These are phyloP conservation scores for Garra rufa DNA, from an alignment of 2,113 vertebrate genomes.

Conservation along the genomic window DNA sequence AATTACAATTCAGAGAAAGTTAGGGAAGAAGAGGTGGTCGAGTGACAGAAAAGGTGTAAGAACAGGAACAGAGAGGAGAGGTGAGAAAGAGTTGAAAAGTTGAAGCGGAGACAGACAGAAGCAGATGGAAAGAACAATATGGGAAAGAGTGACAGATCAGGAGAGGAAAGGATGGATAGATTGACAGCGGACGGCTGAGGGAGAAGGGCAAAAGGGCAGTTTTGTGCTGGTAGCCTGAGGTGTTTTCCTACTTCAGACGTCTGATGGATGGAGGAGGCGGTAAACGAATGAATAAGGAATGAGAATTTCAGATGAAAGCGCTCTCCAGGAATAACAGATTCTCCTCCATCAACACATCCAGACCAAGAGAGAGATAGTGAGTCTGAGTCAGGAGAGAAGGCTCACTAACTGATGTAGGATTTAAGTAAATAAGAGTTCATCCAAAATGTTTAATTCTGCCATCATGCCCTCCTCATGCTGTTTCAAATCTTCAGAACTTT, in stretches of 20 bases:
- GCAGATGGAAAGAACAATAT: conserved; percentile 30
- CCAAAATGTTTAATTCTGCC: neutral
- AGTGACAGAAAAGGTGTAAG: conserved; percentile 26
- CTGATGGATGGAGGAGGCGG: conserved; percentile 70
- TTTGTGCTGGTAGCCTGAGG: conserved; percentile 66
- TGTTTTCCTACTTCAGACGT: conserved; percentile 71
- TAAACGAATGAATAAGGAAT: conserved; percentile 77
- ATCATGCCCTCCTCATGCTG: neutral
- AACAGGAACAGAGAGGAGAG: conserved; percentile 33
- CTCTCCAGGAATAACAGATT: conserved; percentile 67
- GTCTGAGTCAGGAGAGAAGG: neutral
- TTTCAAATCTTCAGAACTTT: neutral
- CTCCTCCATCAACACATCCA: conserved; percentile 56
- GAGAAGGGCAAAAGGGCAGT: conserved; percentile 42
- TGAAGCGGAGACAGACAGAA: conserved; percentile 45
- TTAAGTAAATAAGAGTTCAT: neutral
- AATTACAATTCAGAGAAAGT: neutral
- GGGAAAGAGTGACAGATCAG: conserved; percentile 28
- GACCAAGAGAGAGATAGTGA: conserved; percentile 29
- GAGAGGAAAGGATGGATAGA: conserved; percentile 36
- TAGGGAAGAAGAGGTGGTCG: neutral
- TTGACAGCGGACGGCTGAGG: conserved; percentile 24
- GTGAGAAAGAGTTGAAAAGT: conserved; percentile 43
- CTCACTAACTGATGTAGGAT: neutral
- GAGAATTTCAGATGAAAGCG: conserved; percentile 73